phyloP scores from a whole-genome alignment of 35 echinoderm and acorn worm genomes.

The Eucidaris tribuloides region DNA sequence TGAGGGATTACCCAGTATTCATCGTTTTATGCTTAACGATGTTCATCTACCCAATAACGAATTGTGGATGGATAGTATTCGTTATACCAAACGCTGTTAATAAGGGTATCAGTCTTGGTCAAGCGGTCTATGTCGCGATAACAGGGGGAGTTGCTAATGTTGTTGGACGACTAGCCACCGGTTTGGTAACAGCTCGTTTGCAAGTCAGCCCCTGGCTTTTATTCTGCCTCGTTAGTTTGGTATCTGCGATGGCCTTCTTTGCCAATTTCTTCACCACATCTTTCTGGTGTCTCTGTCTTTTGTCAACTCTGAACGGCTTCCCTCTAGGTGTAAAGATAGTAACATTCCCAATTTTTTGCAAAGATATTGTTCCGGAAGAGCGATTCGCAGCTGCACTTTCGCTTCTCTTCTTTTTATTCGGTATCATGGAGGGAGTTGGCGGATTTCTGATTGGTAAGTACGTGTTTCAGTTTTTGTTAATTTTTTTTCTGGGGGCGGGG shows the following conservation, averaged over 20 bases:
- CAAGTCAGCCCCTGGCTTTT: neutral
- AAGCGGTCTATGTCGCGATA: neutral
- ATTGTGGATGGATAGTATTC: neutral
- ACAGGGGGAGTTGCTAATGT: neutral
- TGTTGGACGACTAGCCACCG: neutral
- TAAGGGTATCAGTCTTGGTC: neutral
- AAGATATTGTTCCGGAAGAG: neutral
- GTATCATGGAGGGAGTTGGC: neutral
- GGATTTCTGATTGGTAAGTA: neutral
- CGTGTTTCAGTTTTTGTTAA: too few relatives aligned
- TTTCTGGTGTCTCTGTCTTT: neutral
- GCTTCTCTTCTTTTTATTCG: neutral
- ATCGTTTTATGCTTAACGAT: neutral
- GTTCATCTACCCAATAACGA: neutral
- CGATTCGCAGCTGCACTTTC: neutral
- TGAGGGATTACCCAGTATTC: neutral
- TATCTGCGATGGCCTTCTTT: neutral
- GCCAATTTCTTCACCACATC: neutral
- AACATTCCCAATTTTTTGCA: neutral
- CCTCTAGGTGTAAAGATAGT: neutral
- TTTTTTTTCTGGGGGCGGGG: too few relatives aligned
- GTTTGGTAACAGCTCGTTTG: neutral
- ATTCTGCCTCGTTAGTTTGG: neutral
- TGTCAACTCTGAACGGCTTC: constrained; percentile 2
- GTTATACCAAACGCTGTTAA: neutral